These are phyloP conservation scores for Vanessa cardui DNA, from an alignment of 2,888 invertebrate genomes.

Conservation along the genomic window DNA sequence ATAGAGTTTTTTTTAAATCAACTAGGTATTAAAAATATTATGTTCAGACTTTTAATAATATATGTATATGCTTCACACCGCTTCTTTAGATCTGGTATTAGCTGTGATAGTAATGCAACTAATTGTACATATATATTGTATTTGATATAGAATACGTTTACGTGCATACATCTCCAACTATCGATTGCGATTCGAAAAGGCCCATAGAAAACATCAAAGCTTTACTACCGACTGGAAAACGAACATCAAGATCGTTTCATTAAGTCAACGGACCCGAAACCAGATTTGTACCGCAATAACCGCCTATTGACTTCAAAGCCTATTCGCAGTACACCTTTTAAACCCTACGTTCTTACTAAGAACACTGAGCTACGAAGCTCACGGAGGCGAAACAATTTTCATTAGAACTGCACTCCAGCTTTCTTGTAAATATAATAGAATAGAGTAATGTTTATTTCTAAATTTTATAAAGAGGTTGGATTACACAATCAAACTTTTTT, in stretches of 20 bases:
- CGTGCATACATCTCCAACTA: neutral
- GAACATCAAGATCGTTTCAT: conserved; percentile 52
- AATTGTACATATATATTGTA: too few species aligned
- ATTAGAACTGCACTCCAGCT: neutral
- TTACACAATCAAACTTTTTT: too few species aligned
- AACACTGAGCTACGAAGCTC: conserved; percentile 42
- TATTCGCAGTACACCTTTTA: conserved; percentile 58
- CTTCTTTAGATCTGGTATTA: too few species aligned
- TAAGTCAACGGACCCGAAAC: conserved; percentile 59
- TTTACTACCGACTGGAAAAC: conserved; percentile 29
- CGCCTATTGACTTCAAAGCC: conserved; percentile 52
- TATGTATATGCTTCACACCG: too few species aligned
- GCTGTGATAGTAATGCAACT: too few species aligned
- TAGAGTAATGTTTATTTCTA: too few species aligned
- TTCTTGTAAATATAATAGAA: too few species aligned
- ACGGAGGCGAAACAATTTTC: neutral
- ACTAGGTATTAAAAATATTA: too few species aligned
- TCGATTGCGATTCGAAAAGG: neutral
- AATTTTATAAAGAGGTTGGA: too few species aligned
- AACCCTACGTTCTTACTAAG: conserved; percentile 47
- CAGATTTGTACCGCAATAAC: conserved; percentile 53
- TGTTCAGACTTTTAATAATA: too few species aligned
- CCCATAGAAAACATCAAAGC: conserved; percentile 37
- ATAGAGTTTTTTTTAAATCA: too few species aligned
- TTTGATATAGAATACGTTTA: neutral